Evolutionary conservation across 53 echinoderm and acorn worm genomes (phyloP).

Genomic region (Pentamera pediparva): DNA sequence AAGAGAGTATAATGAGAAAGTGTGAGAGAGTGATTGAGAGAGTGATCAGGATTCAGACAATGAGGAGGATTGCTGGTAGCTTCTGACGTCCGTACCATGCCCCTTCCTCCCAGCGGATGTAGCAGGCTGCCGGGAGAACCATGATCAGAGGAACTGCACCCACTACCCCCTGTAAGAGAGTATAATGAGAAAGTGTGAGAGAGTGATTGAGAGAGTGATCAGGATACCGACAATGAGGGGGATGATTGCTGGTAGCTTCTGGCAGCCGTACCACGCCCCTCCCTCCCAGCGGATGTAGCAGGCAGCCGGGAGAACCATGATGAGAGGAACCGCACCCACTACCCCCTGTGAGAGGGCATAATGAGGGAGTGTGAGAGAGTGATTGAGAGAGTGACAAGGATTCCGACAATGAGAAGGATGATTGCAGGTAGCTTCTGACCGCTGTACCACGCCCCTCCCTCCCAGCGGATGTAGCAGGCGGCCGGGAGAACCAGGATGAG

Average conservation of each 20-base stretch:
- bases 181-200: neutral
- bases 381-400: slow-evolving; percentile 60
- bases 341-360: no score
- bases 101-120: slow-evolving; percentile 72
- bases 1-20: neutral
- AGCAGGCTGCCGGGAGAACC: slow-evolving; percentile 71
- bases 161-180: slow-evolving; percentile 61
- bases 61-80: slow-evolving; percentile 70
- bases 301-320: slow-evolving; percentile 72
- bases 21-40: no score
- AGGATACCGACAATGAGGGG: slow-evolving; percentile 55
- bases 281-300: slow-evolving; percentile 74
- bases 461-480: slow-evolving; percentile 65
- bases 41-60: no score
- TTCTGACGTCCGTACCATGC: slow-evolving; percentile 65
- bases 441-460: slow-evolving; percentile 67
- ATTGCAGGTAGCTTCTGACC: slow-evolving; percentile 76
- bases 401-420: slow-evolving; percentile 52
- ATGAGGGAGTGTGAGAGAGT: no score
- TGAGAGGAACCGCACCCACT: slow-evolving; percentile 82
- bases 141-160: slow-evolving; percentile 90
- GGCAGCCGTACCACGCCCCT: slow-evolving; percentile 59
- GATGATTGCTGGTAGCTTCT: slow-evolving; percentile 76
- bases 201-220: slow-evolving; percentile 61
- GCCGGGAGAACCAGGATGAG: slow-evolving; percentile 82